Percentiles rank a stretch among this genome's conserved stretches.
Evolutionary conservation across 2,797 vertebrate genomes (phyloP).

Genomic region (Gadopsis bispinosus): DNA sequence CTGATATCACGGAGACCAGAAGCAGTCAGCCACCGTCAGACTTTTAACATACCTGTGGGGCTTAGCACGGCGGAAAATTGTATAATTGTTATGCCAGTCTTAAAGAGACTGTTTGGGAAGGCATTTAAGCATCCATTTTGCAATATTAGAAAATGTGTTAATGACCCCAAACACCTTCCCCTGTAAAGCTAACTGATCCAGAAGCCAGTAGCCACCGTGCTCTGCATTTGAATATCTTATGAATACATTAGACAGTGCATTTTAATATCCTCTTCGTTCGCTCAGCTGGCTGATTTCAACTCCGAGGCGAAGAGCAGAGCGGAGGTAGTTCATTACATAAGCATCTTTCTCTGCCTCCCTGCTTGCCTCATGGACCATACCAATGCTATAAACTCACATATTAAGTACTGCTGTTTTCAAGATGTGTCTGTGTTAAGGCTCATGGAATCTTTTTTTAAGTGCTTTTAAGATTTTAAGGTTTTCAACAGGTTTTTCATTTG

Average conservation of each 20-base stretch:
- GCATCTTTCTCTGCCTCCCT: conserved; percentile 61
- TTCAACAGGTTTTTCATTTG: conserved; percentile 51
- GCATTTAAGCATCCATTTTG: conserved; percentile 70
- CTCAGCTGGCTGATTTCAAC: conserved; percentile 74
- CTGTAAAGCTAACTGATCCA: conserved; percentile 84
- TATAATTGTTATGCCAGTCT: conserved; percentile 72
- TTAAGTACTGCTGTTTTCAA: conserved; percentile 80
- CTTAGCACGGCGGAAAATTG: conserved; percentile 74
- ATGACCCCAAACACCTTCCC: conserved; percentile 73
- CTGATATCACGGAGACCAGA: conserved; percentile 73
- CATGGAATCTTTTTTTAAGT: conserved; percentile 41
- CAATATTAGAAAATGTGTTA: conserved; percentile 80
- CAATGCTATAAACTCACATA: conserved; percentile 75
- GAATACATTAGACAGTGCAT: conserved; percentile 81
- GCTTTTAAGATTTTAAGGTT: conserved; percentile 23
- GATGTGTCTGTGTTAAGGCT: conserved; percentile 48
- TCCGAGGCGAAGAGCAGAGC: conserved; percentile 67
- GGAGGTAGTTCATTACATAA: conserved; percentile 79
- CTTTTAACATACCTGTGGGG: conserved; percentile 74
- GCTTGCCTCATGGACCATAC: conserved; percentile 62
- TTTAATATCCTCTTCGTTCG: conserved; percentile 83
- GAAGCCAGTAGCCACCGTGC: conserved; percentile 66
- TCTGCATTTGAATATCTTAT: conserved; percentile 76
- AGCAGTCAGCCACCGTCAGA: conserved; percentile 71
- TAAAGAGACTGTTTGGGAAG: conserved; percentile 69